Evolutionary conservation across 2,888 invertebrate species (phyloP).

Genomic region (Dicycla oo): DNA sequence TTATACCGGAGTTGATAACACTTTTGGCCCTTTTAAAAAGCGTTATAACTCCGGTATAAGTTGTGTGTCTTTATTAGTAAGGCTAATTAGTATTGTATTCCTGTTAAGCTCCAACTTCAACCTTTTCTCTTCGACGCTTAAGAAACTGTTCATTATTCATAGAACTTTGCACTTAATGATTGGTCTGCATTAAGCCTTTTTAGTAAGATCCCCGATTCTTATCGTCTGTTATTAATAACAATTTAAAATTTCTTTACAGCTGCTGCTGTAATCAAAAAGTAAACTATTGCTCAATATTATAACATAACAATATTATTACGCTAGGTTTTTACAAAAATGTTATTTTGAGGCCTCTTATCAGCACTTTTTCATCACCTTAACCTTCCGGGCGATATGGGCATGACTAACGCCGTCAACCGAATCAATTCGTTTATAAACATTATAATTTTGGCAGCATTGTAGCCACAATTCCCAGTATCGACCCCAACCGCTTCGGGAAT

Average conservation of each 20-base stretch:
- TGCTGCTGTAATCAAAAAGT: not conserved
- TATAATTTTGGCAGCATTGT: conserved; percentile 17
- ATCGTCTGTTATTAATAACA: not conserved
- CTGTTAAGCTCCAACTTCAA: too few species aligned
- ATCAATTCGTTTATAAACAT: conserved; percentile 31
- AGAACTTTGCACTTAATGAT: too few species aligned
- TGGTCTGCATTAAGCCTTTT: too few species aligned
- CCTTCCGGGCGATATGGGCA: conserved; percentile 44
- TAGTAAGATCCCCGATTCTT: not conserved
- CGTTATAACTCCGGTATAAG: too few species aligned
- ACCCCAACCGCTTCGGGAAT: not conserved
- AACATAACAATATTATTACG: not conserved
- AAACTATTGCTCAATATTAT: not conserved
- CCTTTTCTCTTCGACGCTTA: not conserved
- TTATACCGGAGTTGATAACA: too few species aligned
- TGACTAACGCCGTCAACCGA: conserved; percentile 12
- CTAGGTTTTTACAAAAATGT: conserved; percentile 13
- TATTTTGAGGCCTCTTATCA: conserved; percentile 36
- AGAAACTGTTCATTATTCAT: not conserved
- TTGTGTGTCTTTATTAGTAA: too few species aligned
- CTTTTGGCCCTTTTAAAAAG: too few species aligned
- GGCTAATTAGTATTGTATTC: too few species aligned
- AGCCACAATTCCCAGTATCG: conserved; percentile 5
- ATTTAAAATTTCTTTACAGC: not conserved
- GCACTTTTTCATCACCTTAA: conserved; percentile 41